Evolutionary conservation across 2,888 invertebrate genomes (phyloP).

Genomic region (Panorpa germanica): DNA sequence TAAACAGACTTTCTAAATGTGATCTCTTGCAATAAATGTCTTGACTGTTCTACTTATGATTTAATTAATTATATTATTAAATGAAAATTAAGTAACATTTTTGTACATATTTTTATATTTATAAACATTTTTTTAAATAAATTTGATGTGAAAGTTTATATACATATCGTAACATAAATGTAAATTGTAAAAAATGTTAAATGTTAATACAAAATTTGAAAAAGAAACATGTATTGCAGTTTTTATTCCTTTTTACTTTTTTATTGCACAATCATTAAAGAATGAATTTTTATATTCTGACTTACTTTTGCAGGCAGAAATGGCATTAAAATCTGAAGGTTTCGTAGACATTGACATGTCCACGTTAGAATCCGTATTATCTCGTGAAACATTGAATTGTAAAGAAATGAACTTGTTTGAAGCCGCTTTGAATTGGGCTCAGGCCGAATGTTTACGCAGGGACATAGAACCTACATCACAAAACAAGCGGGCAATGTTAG

Average conservation of each 20-base stretch:
- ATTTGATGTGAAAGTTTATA: no score
- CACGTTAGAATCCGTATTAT: slow-evolving; percentile 79
- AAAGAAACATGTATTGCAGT: slow-evolving; percentile 34
- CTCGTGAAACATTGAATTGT: slow-evolving; percentile 85
- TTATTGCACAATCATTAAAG: slow-evolving; percentile 15
- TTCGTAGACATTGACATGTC: slow-evolving; percentile 91
- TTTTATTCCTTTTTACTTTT: slow-evolving; percentile 19
- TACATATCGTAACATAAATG: slow-evolving; percentile 7
- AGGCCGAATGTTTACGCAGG: slow-evolving; percentile 71
- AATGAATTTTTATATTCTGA: slow-evolving; percentile 2
- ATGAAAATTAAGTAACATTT: no score
- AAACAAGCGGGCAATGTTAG: slow-evolving; percentile 58
- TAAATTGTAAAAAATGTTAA: slow-evolving; percentile 11
- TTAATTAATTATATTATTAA: no score
- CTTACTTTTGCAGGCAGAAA: slow-evolving; percentile 55
- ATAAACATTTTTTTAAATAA: no score
- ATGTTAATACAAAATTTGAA: slow-evolving; percentile 14
- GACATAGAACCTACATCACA: slow-evolving; percentile 64
- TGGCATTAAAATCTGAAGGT: slow-evolving; percentile 88
- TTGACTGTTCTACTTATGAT: no score
- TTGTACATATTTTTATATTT: no score
- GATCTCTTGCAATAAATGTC: no score
- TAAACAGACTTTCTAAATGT: no score
- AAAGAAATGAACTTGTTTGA: slow-evolving; percentile 83
- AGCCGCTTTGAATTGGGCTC: slow-evolving; percentile 85